Base-by-base conservation (phyloP, 2,888 invertebrate genomes). In the Luperina nickerlii region DNA sequence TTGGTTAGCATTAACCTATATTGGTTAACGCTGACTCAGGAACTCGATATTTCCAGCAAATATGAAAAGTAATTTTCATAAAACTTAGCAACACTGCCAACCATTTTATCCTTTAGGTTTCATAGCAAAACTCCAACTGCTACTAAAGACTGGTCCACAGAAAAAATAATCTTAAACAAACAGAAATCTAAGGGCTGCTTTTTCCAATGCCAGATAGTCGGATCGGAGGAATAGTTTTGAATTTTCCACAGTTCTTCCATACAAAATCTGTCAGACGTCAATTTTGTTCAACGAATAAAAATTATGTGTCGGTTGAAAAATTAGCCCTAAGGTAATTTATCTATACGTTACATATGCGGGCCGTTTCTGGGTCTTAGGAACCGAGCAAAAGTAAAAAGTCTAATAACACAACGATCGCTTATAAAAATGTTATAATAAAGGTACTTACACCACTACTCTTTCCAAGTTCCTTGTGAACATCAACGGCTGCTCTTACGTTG, bases 371-470 rank as follows among this genome's bases (percentile, higher is more conserved):
- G n/a, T 11, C 11, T n/a, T 5, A 60, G n/a, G 5, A 13, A 60
- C 24, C 4, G 24, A 57, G 57, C 24, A 57, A 1, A 4, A 4
- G 24, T 57, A 57, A 57, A n/a, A 1, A n/a, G 24, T 57, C 24
- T n/a, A 24, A 9, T 57, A 24, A 60, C n/a, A 57, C 57, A n/a
- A n/a, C 11, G n/a, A 11, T n/a, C 11, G 57, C n/a, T 60, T 5
- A 4, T 60, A 60, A n/a, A 60, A n/a, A 60, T 1, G 4, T 60
- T n/a, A 60, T 11, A 60, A n/a, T 60, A 0, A 11, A 60, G 11
- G n/a, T 60, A 60, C 94, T 94, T 77, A 95, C 95, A 38, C 92
- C 93, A 80, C 92, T 91, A 0, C 91, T 90, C 2, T 93, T 93
- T 70, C 94, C 94, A 0, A 95, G 91, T 82, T 93, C 91, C 75